These are phyloP conservation scores for Pongo pygmaeus DNA, from an alignment of 2,113 vertebrate species.

Conservation along the genomic window DNA sequence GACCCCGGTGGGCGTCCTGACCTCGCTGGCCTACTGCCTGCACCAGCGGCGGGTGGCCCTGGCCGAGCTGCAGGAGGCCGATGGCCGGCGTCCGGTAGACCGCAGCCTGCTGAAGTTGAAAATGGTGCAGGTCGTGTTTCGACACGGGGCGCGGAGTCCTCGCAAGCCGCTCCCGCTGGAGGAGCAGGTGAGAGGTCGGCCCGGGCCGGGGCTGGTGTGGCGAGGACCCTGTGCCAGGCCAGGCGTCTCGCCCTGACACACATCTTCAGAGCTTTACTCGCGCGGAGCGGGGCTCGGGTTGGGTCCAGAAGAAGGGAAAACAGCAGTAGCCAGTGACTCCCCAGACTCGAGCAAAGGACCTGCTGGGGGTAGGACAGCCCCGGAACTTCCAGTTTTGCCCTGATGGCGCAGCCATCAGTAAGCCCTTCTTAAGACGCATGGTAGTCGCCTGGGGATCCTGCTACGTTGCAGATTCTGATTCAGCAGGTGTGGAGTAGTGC, in stretches of 20 bases:
- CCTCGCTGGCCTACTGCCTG: slow-evolving; percentile 82
- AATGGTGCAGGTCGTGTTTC: slow-evolving; percentile 92
- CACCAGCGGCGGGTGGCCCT: slow-evolving; percentile 75
- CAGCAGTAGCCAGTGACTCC: not conserved
- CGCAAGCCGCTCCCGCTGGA: slow-evolving; percentile 88
- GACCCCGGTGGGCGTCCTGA: slow-evolving; percentile 79
- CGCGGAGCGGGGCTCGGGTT: not conserved
- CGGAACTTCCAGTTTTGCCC: not conserved
- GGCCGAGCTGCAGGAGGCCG: not conserved
- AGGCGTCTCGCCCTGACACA: not conserved
- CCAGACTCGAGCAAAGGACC: not conserved
- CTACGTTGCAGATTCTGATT: not conserved
- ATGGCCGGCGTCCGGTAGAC: not conserved
- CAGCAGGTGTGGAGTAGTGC: not conserved
- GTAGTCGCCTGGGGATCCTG: not conserved
- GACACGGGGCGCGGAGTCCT: slow-evolving; percentile 93
- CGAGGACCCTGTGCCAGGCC: not conserved
- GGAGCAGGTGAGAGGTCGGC: slow-evolving; percentile 83
- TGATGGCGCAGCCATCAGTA: not conserved
- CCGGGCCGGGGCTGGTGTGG: not conserved
- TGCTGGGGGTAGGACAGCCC: not conserved
- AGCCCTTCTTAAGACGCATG: not conserved
- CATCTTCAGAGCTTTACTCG: not conserved
- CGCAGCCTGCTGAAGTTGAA: slow-evolving; percentile 83
- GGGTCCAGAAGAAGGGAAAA: not conserved